phyloP scores from a whole-genome alignment of 2,888 invertebrate genomes.

The Lamellibrachia columna region DNA sequence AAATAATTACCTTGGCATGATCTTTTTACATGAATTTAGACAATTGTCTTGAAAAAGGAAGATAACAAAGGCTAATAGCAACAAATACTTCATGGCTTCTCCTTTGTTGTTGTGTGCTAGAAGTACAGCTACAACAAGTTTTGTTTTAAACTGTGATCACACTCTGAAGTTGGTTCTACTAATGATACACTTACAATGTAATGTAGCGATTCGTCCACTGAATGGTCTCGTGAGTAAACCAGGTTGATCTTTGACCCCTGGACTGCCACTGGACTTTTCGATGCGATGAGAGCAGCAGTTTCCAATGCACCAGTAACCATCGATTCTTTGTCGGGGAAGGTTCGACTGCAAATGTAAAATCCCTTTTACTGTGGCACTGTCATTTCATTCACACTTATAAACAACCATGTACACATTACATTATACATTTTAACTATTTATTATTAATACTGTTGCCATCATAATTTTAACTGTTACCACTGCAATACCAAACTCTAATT shows the following conservation, averaged over 20 bases:
- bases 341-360: conserved; percentile 66
- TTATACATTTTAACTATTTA: background rate
- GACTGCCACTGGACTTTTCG: conserved; percentile 92
- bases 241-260: conserved; percentile 82
- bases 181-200: conserved; percentile 36
- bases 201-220: conserved; percentile 68
- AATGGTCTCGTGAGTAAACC: conserved; percentile 87
- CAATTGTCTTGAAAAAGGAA: no score
- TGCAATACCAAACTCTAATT: background rate
- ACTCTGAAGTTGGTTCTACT: background rate
- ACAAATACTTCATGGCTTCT: no score
- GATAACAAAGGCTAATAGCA: no score
- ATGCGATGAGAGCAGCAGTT: conserved; percentile 82
- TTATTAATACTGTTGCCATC: background rate
- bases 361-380: background rate
- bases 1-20: no score
- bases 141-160: no score
- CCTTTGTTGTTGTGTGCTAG: no score
- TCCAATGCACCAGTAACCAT: conserved; percentile 79
- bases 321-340: conserved; percentile 72
- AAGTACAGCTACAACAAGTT: background rate
- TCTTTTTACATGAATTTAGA: no score
- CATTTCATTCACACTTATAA: background rate
- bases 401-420: background rate
- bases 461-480: background rate